These are phyloP conservation scores for Hemitrygon akajei DNA, from an alignment of 2,797 vertebrate genomes.

Conservation along the genomic window DNA sequence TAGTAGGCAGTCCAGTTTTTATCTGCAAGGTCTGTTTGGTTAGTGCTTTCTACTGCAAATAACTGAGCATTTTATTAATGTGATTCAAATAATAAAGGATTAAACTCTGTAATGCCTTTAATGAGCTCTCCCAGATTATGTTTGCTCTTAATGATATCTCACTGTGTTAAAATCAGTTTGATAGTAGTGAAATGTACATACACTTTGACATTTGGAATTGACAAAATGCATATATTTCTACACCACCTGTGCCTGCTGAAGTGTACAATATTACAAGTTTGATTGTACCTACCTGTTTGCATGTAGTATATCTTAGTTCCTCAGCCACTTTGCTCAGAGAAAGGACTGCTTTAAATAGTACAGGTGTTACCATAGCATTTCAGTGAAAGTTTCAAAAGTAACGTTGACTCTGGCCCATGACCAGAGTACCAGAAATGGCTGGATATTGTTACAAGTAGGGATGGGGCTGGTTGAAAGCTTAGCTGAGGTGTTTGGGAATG, in stretches of 20 bases:
- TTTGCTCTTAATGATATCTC: not conserved
- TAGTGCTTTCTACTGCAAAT: not conserved
- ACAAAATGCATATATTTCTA: not conserved
- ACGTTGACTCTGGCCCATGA: not conserved
- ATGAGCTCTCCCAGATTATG: not conserved
- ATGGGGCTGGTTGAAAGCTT: no score
- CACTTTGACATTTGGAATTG: not conserved
- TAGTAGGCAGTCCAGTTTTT: not conserved
- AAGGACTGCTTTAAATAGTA: not conserved
- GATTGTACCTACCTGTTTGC: not conserved
- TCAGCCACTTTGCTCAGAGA: not conserved
- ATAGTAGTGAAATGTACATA: not conserved
- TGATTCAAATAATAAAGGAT: not conserved
- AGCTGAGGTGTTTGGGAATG: no score
- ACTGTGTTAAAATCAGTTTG: not conserved
- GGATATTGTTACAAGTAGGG: no score
- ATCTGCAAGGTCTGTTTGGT: not conserved
- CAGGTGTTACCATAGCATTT: not conserved
- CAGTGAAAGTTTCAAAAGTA: not conserved
- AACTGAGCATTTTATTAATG: not conserved
- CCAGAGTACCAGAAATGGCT: not conserved
- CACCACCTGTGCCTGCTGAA: not conserved
- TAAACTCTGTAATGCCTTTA: not conserved
- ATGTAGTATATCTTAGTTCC: not conserved
- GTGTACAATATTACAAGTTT: not conserved